A percentile compares a stretch with the other conserved stretches of the same genome.
phyloP scores from a whole-genome alignment of 2,888 invertebrate genomes.

The Byasa hedistus region DNA sequence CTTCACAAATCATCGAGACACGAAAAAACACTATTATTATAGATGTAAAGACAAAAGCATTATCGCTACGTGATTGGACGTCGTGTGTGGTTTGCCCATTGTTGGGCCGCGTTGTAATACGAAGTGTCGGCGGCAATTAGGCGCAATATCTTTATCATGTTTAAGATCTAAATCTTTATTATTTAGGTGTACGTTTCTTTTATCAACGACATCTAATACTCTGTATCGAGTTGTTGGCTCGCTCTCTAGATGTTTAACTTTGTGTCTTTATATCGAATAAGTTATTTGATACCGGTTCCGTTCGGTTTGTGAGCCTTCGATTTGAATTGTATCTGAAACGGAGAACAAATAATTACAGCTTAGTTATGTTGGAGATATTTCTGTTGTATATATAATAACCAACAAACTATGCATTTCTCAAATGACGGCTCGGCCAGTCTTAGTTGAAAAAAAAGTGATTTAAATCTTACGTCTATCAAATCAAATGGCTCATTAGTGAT shows the following conservation, averaged over 20 bases:
- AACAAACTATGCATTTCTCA: background rate
- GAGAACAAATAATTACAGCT: conserved; percentile 2
- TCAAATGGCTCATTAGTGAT: conserved; percentile 23
- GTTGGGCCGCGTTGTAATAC: conserved; percentile 40
- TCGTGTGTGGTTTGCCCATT: conserved; percentile 66
- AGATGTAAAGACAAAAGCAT: conserved; percentile 69
- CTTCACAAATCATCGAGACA: conserved; percentile 72
- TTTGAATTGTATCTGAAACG: conserved; percentile 6
- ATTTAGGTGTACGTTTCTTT: conserved; percentile 39
- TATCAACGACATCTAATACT: conserved; percentile 40
- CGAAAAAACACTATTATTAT: conserved; percentile 57
- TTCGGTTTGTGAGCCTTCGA: conserved; percentile 16
- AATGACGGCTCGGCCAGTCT: background rate
- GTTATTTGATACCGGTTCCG: conserved; percentile 27
- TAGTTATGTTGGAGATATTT: background rate
- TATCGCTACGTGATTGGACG: conserved; percentile 62
- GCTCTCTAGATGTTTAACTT: conserved; percentile 33
- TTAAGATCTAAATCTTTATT: conserved; percentile 36
- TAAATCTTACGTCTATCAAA: conserved; percentile 16
- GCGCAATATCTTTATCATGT: conserved; percentile 52
- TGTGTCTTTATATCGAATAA: conserved; percentile 30
- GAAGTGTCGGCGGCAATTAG: conserved; percentile 54
- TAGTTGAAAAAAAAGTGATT: background rate
- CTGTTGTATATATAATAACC: background rate
- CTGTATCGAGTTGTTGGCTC: conserved; percentile 28